A percentile compares a stretch with the other conserved stretches of the same genome.
These are phyloP conservation scores for Haemorhous mexicanus DNA, from an alignment of 2,113 vertebrate genomes.

Conservation along the genomic window DNA sequence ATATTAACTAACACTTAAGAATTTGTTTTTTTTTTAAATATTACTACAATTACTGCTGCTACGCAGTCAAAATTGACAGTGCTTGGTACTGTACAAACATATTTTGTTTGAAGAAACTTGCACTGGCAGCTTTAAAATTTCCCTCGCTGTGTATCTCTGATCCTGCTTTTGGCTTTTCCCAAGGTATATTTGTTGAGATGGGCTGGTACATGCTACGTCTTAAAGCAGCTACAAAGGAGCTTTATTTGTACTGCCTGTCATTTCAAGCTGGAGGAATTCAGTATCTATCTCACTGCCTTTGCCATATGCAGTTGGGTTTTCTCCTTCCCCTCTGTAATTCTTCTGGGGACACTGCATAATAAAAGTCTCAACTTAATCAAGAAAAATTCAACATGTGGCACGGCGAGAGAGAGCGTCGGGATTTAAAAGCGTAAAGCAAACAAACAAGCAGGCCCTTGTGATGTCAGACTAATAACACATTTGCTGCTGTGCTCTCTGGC, in stretches of 20 bases:
- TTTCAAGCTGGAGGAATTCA: conserved; percentile 51
- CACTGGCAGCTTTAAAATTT: neutral
- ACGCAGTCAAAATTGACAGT: neutral
- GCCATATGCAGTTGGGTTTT: conserved; percentile 51
- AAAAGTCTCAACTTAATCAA: conserved; percentile 67
- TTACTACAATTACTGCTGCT: neutral
- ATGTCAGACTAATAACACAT: conserved; percentile 46
- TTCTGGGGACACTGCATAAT: conserved; percentile 27
- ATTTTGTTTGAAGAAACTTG: neutral
- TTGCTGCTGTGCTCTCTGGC: conserved; percentile 23
- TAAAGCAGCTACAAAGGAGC: conserved; percentile 28
- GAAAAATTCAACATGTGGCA: conserved; percentile 54
- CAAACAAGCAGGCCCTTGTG: conserved; percentile 54
- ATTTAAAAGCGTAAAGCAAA: conserved; percentile 49
- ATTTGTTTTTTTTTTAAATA: neutral
- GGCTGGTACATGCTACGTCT: neutral
- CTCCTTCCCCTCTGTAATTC: conserved; percentile 39
- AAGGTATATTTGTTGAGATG: neutral
- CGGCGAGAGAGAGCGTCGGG: conserved; percentile 7
- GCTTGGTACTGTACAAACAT: neutral
- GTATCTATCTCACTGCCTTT: conserved; percentile 18
- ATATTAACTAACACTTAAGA: neutral
- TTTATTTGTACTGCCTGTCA: conserved; percentile 52
- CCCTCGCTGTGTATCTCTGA: neutral
- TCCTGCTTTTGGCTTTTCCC: conserved; percentile 25